Percentiles rank a stretch among this genome's conserved stretches.
phyloP scores from a whole-genome alignment of 2,113 vertebrate genomes.

The Crotophaga sulcirostris region DNA sequence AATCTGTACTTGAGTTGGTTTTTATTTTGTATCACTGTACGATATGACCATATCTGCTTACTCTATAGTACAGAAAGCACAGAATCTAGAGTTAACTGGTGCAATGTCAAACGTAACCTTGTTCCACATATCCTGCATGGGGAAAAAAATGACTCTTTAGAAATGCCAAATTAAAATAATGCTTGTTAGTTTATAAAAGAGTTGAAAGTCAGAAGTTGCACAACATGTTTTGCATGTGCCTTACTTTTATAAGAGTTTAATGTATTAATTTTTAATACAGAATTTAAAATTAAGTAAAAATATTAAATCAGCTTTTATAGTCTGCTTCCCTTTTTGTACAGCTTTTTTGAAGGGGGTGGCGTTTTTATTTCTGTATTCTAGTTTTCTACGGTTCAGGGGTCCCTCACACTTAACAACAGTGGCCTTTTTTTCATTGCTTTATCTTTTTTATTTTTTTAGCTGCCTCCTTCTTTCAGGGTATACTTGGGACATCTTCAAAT shows the following conservation, averaged over 20 bases:
- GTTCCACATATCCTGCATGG: slow-evolving; percentile 59
- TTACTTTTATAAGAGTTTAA: slow-evolving; percentile 73
- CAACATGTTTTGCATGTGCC: slow-evolving; percentile 75
- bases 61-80: slow-evolving; percentile 12
- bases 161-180: slow-evolving; percentile 48
- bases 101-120: neutral
- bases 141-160: slow-evolving; percentile 32
- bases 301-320: neutral
- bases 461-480: neutral
- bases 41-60: neutral
- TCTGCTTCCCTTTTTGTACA: neutral
- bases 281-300: slow-evolving; percentile 49
- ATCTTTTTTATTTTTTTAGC: neutral
- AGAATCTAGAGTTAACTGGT: slow-evolving; percentile 1
- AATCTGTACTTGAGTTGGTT: slow-evolving; percentile 24
- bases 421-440: neutral
- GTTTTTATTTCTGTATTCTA: neutral
- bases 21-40: neutral
- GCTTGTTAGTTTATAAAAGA: slow-evolving; percentile 55
- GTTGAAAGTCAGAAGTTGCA: slow-evolving; percentile 55
- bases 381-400: rapidly evolving
- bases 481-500: neutral
- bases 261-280: slow-evolving; percentile 66
- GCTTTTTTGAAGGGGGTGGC: neutral
- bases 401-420: neutral